Percentiles rank a stretch among this genome's conserved stretches.
Conservation (phyloP, 2,797 vertebrate species). For the Acipenser oxyrinchus region DNA sequence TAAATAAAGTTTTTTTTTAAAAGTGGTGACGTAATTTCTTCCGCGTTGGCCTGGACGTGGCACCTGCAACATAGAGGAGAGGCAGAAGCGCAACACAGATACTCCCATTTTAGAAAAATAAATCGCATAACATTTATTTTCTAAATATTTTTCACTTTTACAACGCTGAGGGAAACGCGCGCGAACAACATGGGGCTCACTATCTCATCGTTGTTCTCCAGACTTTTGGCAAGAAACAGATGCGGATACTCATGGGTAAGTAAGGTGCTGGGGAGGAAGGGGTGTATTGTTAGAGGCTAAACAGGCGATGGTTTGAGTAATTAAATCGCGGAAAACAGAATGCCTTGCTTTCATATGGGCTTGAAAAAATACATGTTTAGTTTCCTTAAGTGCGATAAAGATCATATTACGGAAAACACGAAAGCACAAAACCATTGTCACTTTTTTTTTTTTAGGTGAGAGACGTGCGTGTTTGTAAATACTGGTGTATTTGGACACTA, state of each 20-base stretch:
- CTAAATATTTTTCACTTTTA: not conserved
- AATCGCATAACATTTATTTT: constrained; percentile 4
- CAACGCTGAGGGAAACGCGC: not conserved
- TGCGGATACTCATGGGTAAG: constrained; percentile 88
- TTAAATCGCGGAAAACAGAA: no score
- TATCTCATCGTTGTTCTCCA: constrained; percentile 67
- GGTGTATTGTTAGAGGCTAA: not conserved
- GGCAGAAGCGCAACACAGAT: constrained; percentile 20
- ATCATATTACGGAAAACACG: no score
- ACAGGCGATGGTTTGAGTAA: not conserved
- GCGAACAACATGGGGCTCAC: constrained; percentile 65
- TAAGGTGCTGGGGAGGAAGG: constrained; percentile 7
- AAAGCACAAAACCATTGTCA: no score
- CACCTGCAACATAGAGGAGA: constrained; percentile 38
- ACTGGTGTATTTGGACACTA: no score
- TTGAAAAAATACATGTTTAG: no score
- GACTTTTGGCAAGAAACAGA: constrained; percentile 78
- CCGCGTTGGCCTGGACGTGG: constrained; percentile 70
- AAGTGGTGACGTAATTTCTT: constrained; percentile 50
- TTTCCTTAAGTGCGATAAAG: no score
- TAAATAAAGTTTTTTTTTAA: constrained; percentile 38
- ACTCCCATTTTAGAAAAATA: constrained; percentile 19
- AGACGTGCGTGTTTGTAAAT: no score
- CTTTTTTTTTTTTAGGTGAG: no score
- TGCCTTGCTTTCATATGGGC: no score